Conservation (phyloP, 2,113 vertebrate genomes). For the Eretmodus cyanostictus region DNA sequence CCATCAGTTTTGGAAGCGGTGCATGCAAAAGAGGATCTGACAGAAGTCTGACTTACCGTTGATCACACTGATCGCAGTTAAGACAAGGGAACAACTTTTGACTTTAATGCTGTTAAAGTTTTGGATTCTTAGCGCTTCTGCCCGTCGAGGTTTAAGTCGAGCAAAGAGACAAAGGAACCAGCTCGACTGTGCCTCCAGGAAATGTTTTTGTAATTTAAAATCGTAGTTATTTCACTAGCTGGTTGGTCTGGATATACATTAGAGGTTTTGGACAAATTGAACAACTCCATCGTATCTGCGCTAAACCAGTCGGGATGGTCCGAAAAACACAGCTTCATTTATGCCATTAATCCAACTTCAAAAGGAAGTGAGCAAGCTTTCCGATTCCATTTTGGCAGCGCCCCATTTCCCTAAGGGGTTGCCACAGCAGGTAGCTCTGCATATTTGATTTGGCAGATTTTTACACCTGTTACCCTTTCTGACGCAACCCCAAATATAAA, state of each 20-base stretch:
- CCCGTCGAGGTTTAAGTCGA: not conserved
- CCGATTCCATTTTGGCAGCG: not conserved
- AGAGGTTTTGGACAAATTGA: not conserved
- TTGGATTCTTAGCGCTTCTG: not conserved
- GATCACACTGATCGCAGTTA: not conserved
- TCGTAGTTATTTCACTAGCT: not conserved
- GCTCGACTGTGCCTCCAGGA: not conserved
- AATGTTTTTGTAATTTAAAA: not conserved
- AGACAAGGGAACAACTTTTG: not conserved
- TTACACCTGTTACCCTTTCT: not conserved
- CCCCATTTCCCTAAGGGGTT: not conserved
- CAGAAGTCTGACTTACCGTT: not conserved
- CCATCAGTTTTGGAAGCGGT: not conserved
- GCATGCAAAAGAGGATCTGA: not conserved
- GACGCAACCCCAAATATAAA: not conserved
- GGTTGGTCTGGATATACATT: not conserved
- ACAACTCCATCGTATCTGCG: not conserved
- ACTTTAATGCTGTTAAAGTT: not conserved
- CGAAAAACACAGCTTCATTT: not conserved
- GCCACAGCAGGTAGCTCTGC: not conserved
- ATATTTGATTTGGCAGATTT: not conserved
- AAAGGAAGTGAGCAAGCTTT: not conserved
- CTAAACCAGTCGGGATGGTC: not conserved
- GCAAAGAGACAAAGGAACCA: not conserved
- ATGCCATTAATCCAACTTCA: not conserved